Base-by-base conservation (phyloP, 35 echinoderm and acorn worm species). In the Holothuria glaberrima region DNA sequence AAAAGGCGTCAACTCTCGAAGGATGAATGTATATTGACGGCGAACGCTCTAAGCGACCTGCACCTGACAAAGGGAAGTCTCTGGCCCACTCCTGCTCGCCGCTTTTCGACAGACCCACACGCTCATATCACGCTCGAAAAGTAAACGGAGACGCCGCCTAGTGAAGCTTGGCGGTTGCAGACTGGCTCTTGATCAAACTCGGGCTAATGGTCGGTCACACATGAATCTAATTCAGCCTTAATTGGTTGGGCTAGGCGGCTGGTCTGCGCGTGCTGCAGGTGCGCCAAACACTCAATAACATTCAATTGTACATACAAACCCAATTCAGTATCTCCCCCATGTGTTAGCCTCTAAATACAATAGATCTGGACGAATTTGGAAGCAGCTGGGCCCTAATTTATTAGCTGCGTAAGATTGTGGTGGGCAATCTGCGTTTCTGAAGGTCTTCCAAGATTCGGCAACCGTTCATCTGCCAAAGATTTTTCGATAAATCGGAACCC, bases 251-350 rank as follows among this genome's bases (percentile, higher is more conserved):
- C 82, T 87, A 68, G 89, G 93, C 93, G 89, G 89, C 93, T 82
- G 89, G 71, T 71, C 90, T 67, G 89, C 89, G 93, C 89, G 80
- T 86, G 89, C 71, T 94, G 93, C 93, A 94, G 93, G 93, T 94
- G 93, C 89, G 82, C 56, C 80, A 85, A 88, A 82, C 81, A 91
- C 93, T 94, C 93, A 94, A 94, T 94, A 94, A 91, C 93, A 94
- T 94, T 94, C 93, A 94, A 94, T 94, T 91, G 93, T 94, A 94
- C 93, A 94, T 94, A 94, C 86, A 91, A 94, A 94, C 93, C 89
- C 85, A 94, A 94, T 94, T 91, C 93, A 91, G 89, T 64, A 79
- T 94, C 93, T 94, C 83, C 74, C 83, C 83, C 84, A 87, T 91
- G 93, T 91, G 93, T 94, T 94, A 91, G 89, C 80, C 89, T 89